A percentile compares a stretch with the other conserved stretches of the same genome.
These are phyloP conservation scores for Rhagoletis zephyria DNA, from an alignment of 1,140 invertebrate species.

Conservation along the genomic window DNA sequence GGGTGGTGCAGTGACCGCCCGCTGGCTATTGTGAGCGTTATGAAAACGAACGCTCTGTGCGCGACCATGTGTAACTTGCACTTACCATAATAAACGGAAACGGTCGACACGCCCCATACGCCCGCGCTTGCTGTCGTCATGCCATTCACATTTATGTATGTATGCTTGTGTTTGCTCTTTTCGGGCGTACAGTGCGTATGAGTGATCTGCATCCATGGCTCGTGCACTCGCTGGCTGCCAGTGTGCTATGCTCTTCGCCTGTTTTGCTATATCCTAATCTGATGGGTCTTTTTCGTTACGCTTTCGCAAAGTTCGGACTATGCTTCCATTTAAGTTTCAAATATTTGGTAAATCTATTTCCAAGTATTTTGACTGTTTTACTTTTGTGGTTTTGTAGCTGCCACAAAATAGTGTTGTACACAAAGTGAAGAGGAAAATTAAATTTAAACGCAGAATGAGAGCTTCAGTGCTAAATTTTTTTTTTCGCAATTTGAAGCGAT, in stretches of 20 bases:
- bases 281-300: conserved; percentile 48
- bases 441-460: neutral
- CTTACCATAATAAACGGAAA: too few species aligned
- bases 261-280: conserved; percentile 47
- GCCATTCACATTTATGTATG: neutral
- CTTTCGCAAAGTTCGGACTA: neutral
- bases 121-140: neutral
- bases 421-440: neutral
- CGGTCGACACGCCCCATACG: neutral
- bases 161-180: neutral
- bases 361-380: neutral
- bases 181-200: neutral
- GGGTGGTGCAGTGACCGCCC: neutral
- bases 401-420: neutral
- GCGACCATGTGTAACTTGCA: conserved; percentile 10
- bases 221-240: neutral
- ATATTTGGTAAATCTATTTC: conserved; percentile 12
- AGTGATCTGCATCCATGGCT: neutral
- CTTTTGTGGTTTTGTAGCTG: neutral
- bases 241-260: neutral
- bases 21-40: neutral
- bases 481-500: neutral
- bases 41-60: conserved; percentile 8
- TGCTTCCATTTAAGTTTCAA: neutral
- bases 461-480: neutral